These are phyloP conservation scores for Drosophila kikkawai DNA, from an alignment of 1,140 invertebrate species.

Conservation along the genomic window DNA sequence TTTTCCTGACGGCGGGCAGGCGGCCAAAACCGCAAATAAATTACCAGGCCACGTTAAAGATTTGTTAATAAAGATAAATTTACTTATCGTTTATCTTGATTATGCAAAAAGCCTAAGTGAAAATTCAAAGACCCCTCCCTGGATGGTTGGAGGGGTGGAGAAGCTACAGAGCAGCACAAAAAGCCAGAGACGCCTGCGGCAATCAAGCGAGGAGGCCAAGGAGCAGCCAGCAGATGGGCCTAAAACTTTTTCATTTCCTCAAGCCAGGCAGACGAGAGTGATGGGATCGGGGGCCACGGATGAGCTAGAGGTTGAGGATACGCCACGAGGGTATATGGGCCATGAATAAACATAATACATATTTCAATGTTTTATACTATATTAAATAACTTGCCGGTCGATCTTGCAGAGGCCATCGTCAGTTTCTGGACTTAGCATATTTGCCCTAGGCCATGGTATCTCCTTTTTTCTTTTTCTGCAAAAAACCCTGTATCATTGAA, in stretches of 20 bases:
- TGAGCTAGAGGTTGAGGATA: conserved; percentile 3
- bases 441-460: conserved; percentile 42
- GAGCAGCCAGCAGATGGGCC: conserved; percentile 64
- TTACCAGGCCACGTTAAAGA: conserved; percentile 76
- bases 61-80: conserved; percentile 84
- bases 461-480: conserved; percentile 8
- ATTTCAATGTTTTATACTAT: conserved; percentile 82
- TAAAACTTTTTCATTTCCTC: conserved; percentile 77
- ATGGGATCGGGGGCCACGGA: conserved; percentile 8
- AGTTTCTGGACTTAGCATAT: conserved; percentile 45
- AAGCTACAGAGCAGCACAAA: conserved; percentile 35
- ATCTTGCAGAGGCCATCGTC: conserved; percentile 44
- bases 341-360: conserved; percentile 77
- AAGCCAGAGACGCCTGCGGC: conserved; percentile 34
- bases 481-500: conserved; percentile 20
- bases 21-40: conserved; percentile 71
- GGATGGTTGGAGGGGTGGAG: no score
- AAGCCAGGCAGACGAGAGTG: conserved; percentile 13
- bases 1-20: conserved; percentile 25
- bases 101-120: conserved; percentile 82
- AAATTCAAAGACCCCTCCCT: conserved; percentile 66
- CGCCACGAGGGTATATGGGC: conserved; percentile 24
- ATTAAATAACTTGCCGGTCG: conserved; percentile 76
- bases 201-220: conserved; percentile 31
- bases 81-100: conserved; percentile 83